Base-by-base conservation (phyloP, 2,113 vertebrate species). In the Arenaria interpres region DNA sequence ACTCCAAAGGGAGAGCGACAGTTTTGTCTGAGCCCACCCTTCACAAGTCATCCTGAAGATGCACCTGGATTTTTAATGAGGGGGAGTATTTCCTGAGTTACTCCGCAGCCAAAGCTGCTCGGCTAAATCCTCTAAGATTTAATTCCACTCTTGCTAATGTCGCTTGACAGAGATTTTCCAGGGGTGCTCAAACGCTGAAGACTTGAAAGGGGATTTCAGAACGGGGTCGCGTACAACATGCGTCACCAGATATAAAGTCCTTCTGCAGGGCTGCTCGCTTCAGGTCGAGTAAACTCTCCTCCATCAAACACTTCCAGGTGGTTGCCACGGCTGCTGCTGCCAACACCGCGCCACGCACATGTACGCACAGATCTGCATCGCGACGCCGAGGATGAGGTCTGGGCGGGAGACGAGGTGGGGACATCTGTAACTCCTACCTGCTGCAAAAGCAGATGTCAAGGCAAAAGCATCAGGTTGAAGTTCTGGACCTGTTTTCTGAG, bases 151-250 rank as follows among this genome's bases (percentile, higher is more conserved):
- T 50, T 64, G 81, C 79, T 97, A 96, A 96, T 91, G 78, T 88
- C 53, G 2, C 84, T 69, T 96, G 96, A 96, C 94, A 93, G 90
- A 93, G 93, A 90, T 96, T 95, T 96, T 96, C 92, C 20, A 7
- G 22, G 63, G 39, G 85, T 37, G 72, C 51, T 95, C 77, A 60
- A 95, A 86, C 81, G 59, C 81, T 6, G 54, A 39, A 87, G 95
- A 50, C 91, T 75, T 32, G 53, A 90, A 57, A 96, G 86, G 86
- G 72, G 94, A 96, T 97, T 96, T 97, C 72, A 85, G 91, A 86
- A 60, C 2, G 4, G 93, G 78, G 92, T 45, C 8, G 45, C 0
- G 4, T 7, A 28, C 60, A 46, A 56, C 23, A 3, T 57, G 66
- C 62, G 83, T 94, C 96, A 92, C 90, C 8, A 45, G 48, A 39